Percentiles rank a stretch among this genome's conserved stretches.
phyloP scores from a whole-genome alignment of 2,888 invertebrate genomes.

The Chaitophorus viminalis region DNA sequence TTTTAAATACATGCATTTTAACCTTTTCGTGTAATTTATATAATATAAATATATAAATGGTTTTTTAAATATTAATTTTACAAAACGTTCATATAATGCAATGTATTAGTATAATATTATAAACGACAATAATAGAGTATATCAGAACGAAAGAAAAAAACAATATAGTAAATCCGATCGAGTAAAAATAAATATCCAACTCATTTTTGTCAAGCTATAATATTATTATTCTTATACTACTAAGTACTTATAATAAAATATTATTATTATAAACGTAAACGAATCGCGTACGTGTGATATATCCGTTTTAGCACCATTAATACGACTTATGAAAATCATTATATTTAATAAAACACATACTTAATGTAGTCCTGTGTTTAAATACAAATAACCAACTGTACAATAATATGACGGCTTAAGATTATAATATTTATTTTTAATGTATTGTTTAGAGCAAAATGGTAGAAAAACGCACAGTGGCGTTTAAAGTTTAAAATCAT shows the following conservation, averaged over 20 bases:
- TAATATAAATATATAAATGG: not conserved
- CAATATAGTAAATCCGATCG: constrained; percentile 11
- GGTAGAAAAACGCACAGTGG: not conserved
- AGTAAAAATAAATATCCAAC: constrained; percentile 20
- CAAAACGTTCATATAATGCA: not conserved
- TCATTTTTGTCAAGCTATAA: not conserved
- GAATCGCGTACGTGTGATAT: constrained; percentile 15
- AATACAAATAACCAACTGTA: not conserved
- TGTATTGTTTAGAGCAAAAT: not conserved
- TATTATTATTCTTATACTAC: not conserved
- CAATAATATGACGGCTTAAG: not conserved
- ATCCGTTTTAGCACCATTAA: constrained; percentile 52
- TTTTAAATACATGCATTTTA: not conserved
- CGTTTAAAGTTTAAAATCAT: not conserved
- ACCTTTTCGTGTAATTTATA: not conserved
- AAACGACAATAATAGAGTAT: not conserved
- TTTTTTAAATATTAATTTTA: not conserved
- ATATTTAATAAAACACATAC: not conserved
- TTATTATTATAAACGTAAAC: not conserved
- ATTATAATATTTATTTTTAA: not conserved
- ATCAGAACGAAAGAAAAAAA: not conserved
- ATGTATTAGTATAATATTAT: no score
- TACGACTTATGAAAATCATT: constrained; percentile 6
- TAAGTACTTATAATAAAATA: not conserved
- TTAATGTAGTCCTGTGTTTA: not conserved